Evolutionary conservation across 2,888 invertebrate species (phyloP).

Genomic region (Platerodrilus igneus): DNA sequence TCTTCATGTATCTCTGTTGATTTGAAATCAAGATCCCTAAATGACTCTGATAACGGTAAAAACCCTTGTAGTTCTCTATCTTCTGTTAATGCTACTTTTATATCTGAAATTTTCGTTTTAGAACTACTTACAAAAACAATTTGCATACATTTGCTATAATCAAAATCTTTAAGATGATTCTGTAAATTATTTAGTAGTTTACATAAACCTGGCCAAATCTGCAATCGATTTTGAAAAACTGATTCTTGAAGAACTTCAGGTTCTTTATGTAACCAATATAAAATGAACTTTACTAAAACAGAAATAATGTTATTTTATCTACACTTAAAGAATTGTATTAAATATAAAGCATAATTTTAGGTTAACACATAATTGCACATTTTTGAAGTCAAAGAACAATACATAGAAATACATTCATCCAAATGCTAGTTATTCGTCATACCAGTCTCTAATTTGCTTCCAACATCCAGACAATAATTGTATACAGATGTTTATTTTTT

Average conservation of each 20-base stretch:
- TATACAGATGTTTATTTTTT: too few relatives aligned
- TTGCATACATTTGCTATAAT: conserved; percentile 55
- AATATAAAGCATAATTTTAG: too few relatives aligned
- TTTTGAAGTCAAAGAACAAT: too few relatives aligned
- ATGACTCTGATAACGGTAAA: conserved; percentile 61
- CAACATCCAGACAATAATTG: too few relatives aligned
- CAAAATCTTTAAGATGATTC: conserved; percentile 49
- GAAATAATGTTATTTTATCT: conserved; percentile 7
- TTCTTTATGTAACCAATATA: conserved; percentile 65
- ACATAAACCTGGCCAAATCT: conserved; percentile 76
- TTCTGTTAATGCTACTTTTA: conserved; percentile 66
- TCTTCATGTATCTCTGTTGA: conserved; percentile 46
- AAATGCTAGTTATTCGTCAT: too few relatives aligned
- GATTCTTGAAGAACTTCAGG: conserved; percentile 51
- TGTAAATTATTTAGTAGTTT: conserved; percentile 67
- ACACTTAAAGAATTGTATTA: too few relatives aligned
- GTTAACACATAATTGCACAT: too few relatives aligned
- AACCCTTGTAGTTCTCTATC: conserved; percentile 78
- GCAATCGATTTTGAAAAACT: conserved; percentile 57
- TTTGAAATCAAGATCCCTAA: conserved; percentile 54
- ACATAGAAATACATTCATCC: too few relatives aligned
- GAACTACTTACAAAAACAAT: not conserved
- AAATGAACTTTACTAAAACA: conserved; percentile 65
- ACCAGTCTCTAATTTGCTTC: too few relatives aligned
- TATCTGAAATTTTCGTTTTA: conserved; percentile 48